Evolutionary conservation across 2,888 invertebrate species (phyloP).

Genomic region (Teinopalpus imperialis): DNA sequence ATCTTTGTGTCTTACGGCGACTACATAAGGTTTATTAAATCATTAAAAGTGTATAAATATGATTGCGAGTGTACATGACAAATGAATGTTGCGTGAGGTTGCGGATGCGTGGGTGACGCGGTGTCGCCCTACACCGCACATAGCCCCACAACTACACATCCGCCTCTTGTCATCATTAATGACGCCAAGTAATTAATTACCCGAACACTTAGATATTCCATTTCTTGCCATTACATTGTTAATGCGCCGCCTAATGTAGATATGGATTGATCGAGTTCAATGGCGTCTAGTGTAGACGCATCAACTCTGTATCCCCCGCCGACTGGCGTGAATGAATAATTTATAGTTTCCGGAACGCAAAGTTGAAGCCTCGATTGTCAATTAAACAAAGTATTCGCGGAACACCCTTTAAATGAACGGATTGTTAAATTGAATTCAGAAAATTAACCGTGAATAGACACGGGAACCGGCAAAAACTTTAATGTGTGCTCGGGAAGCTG

Average conservation of each 20-base stretch:
- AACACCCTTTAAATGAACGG: constrained; percentile 62
- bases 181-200: constrained; percentile 64
- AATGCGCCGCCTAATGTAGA: constrained; percentile 23
- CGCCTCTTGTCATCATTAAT: constrained; percentile 61
- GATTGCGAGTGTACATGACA: constrained; percentile 49
- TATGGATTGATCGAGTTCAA: constrained; percentile 40
- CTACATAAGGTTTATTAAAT: too few species aligned
- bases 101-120: constrained; percentile 34
- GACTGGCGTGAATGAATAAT: constrained; percentile 57
- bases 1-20: too few species aligned
- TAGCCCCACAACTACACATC: constrained; percentile 37
- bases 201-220: constrained; percentile 53
- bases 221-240: constrained; percentile 58
- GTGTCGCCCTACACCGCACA: constrained; percentile 43
- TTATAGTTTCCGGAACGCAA: constrained; percentile 47
- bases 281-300: constrained; percentile 48
- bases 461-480: constrained; percentile 64
- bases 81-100: constrained; percentile 56
- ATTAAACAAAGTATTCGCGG: constrained; percentile 66
- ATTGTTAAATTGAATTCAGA: constrained; percentile 65
- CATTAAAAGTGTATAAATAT: constrained; percentile 16
- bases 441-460: constrained; percentile 67
- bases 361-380: constrained; percentile 56
- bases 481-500: constrained; percentile 60
- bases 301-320: constrained; percentile 40